Base-by-base conservation (phyloP, 2,113 vertebrate species). In the Corythornis cristatus region DNA sequence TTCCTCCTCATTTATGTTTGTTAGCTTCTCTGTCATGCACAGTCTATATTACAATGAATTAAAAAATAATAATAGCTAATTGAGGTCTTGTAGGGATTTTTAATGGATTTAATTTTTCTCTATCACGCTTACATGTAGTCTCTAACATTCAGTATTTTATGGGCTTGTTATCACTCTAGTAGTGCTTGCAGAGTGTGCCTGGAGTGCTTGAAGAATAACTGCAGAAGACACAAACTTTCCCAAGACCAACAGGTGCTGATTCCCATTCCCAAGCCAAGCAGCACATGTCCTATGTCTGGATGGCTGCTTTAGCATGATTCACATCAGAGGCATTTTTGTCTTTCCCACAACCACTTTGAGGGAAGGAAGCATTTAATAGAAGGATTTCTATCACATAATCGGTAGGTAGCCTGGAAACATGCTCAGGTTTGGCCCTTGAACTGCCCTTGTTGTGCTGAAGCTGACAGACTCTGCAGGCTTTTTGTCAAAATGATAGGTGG, bases 61-160 rank as follows among this genome's bases (percentile, higher is more conserved):
- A 93, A 93, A 96, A 54, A 91, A 88, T 91, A 94, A 93, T 88
- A 94, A 90, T 45, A 88, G 77, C 64, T 96, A 93, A 92, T 91
- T 23, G 25, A 0, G 0, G 66, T 43, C 83, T 94, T 86, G 78
- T 43, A 93, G 86, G 73, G 78, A 79, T 94, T 95, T 96, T 88
- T 91, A 92, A 95, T 82, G 48, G 76, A 86, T 68, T 89, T 92
- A 74, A 80, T 94, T 88, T 96, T 95, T 95, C 78, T 92, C 78
- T 77, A 68, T 83, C 54, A 0, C 77, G 40, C 62, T 90, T 94
- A 73, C 51, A 93, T 82, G 87, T 83, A 91, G 78, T 66, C 66
- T 79, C 92, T 74, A 82, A 9, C n/a, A 89, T 66, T 71, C 83
- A 71, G 43, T 77, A 58, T 81, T 95, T 90, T 72, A 78, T 86